phyloP scores from a whole-genome alignment of 2,797 vertebrate species.

The Salarias fasciatus region DNA sequence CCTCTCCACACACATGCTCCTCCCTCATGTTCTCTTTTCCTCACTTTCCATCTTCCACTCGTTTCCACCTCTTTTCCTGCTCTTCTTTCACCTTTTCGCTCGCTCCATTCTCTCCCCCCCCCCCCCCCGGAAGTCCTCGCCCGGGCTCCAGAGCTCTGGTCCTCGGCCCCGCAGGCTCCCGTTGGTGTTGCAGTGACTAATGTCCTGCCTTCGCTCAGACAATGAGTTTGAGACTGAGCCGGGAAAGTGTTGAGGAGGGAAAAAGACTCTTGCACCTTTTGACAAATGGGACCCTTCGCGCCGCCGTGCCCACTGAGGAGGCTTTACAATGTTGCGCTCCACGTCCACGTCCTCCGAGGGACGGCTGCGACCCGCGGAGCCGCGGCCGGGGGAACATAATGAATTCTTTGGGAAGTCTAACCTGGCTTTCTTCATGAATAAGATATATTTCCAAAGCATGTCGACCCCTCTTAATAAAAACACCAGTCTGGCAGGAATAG shows the following conservation, averaged over 20 bases:
- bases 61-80: conserved; percentile 58
- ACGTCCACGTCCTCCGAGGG: conserved; percentile 72
- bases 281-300: conserved; percentile 91
- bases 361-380: conserved; percentile 67
- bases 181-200: conserved; percentile 93
- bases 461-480: conserved; percentile 82
- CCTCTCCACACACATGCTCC: conserved; percentile 72
- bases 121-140: conserved; percentile 50
- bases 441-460: conserved; percentile 83
- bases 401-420: conserved; percentile 82
- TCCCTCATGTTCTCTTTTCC: conserved; percentile 53
- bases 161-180: conserved; percentile 87
- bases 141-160: conserved; percentile 67
- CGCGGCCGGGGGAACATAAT: conserved; percentile 75
- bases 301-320: conserved; percentile 72
- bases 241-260: conserved; percentile 89
- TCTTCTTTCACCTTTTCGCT: conserved; percentile 64
- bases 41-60: conserved; percentile 61
- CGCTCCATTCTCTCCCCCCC: conserved; percentile 57
- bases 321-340: conserved; percentile 75
- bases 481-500: conserved; percentile 76
- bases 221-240: conserved; percentile 91
- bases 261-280: conserved; percentile 87
- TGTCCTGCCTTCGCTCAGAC: conserved; percentile 91
- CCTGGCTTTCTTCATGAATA: conserved; percentile 82